A percentile compares a stretch with the other conserved stretches of the same genome.
phyloP scores from a whole-genome alignment of 1,140 invertebrate genomes.

The Scaptomyza pallida region DNA sequence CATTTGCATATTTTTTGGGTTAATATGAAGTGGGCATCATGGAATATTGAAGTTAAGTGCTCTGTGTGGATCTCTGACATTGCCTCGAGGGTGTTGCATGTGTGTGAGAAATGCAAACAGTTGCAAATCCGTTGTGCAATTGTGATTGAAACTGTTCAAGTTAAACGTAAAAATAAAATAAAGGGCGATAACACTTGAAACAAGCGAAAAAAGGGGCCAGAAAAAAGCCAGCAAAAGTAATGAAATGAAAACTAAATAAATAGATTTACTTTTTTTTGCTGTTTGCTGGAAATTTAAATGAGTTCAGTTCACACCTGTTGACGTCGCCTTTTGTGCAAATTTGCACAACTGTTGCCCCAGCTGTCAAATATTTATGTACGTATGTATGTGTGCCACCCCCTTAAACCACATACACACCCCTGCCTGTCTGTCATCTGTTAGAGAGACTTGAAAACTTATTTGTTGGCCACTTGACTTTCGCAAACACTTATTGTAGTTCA shows the following conservation, averaged over 20 bases:
- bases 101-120: constrained; percentile 49
- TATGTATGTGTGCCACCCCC: too few species aligned
- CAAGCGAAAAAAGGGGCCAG: constrained; percentile 7
- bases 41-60: constrained; percentile 17
- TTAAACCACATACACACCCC: not conserved
- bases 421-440: too few species aligned
- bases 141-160: constrained; percentile 56
- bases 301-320: constrained; percentile 63
- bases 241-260: constrained; percentile 56
- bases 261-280: constrained; percentile 64
- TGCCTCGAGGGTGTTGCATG: constrained; percentile 30
- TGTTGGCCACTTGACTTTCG: constrained; percentile 18
- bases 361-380: too few species aligned
- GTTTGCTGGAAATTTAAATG: constrained; percentile 51
- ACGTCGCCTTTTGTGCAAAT: constrained; percentile 62
- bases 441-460: not conserved
- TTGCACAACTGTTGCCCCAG: constrained; percentile 66
- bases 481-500: constrained; percentile 24
- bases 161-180: constrained; percentile 47
- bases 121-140: constrained; percentile 58
- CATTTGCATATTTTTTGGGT: constrained; percentile 35
- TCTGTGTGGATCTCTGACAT: constrained; percentile 41
- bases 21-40: constrained; percentile 18
- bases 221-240: constrained; percentile 11
- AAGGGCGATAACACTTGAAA: constrained; percentile 28